A percentile compares a stretch with the other conserved stretches of the same genome.
Conservation (phyloP, 2,888 invertebrate genomes). For the Diarsia dahlii region DNA sequence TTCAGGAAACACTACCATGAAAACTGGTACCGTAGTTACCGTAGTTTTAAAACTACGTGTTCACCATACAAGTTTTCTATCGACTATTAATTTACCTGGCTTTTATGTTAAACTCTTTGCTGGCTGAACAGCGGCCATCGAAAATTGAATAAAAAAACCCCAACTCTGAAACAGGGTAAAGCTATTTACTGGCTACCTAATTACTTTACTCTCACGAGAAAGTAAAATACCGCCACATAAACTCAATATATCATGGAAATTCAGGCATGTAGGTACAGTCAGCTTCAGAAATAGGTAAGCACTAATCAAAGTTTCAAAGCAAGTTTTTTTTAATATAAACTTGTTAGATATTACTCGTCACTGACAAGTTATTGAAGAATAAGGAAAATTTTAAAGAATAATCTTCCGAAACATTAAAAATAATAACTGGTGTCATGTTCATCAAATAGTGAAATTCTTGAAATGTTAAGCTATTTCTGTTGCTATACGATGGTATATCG, state of each 20-base stretch:
- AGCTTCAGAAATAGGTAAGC: no score
- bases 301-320: no score
- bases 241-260: slow-evolving; percentile 39
- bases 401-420: no score
- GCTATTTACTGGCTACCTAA: slow-evolving; percentile 54
- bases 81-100: slow-evolving; percentile 50
- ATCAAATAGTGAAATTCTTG: no score
- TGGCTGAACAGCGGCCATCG: slow-evolving; percentile 29
- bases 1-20: slow-evolving; percentile 4
- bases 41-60: slow-evolving; percentile 50
- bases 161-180: slow-evolving; percentile 29
- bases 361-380: no score
- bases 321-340: no score
- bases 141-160: slow-evolving; percentile 55
- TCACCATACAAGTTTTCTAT: slow-evolving; percentile 35
- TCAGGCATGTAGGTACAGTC: slow-evolving; percentile 1
- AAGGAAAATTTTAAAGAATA: no score
- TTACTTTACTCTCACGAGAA: slow-evolving; percentile 51
- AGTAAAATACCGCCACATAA: slow-evolving; percentile 29
- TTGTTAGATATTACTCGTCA: no score
- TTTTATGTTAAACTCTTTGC: slow-evolving; percentile 39
- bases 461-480: no score
- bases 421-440: no score
- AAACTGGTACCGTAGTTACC: slow-evolving; percentile 33
- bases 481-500: slow-evolving; percentile 35